These are phyloP conservation scores for Onychostoma macrolepis DNA, from an alignment of 2,113 vertebrate genomes.

Conservation along the genomic window DNA sequence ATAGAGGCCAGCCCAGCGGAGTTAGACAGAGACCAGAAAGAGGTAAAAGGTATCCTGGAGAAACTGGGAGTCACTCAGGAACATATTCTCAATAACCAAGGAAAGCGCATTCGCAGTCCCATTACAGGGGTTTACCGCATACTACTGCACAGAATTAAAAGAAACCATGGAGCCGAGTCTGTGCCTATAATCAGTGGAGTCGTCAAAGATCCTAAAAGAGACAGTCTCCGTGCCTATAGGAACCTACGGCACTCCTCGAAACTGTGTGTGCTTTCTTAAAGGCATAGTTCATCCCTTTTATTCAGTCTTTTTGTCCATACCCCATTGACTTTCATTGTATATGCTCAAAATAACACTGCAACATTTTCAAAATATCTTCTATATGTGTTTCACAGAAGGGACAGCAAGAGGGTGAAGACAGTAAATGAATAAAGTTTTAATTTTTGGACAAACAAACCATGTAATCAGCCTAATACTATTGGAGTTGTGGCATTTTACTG, in stretches of 20 bases:
- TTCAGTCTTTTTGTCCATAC: not conserved
- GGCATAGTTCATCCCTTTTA: not conserved
- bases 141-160: conserved; percentile 84
- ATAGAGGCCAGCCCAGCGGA: conserved; percentile 58
- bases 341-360: not conserved
- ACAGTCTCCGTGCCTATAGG: conserved; percentile 75
- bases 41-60: conserved; percentile 80
- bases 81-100: conserved; percentile 81
- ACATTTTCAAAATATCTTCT: not conserved
- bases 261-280: conserved; percentile 87
- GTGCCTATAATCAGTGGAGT: conserved; percentile 79
- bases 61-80: conserved; percentile 84
- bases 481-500: not conserved
- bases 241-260: conserved; percentile 88
- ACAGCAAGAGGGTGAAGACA: not conserved
- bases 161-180: conserved; percentile 77
- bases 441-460: not conserved
- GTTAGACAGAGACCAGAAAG: conserved; percentile 79
- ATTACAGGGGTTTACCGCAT: conserved; percentile 89
- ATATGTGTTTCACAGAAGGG: not conserved
- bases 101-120: conserved; percentile 78
- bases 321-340: not conserved
- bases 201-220: conserved; percentile 78
- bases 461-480: not conserved
- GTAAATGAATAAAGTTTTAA: not conserved